A percentile compares a stretch with the other conserved stretches of the same genome.
Conservation (phyloP, 1,140 invertebrate genomes). For the Drosophila tropicalis region DNA sequence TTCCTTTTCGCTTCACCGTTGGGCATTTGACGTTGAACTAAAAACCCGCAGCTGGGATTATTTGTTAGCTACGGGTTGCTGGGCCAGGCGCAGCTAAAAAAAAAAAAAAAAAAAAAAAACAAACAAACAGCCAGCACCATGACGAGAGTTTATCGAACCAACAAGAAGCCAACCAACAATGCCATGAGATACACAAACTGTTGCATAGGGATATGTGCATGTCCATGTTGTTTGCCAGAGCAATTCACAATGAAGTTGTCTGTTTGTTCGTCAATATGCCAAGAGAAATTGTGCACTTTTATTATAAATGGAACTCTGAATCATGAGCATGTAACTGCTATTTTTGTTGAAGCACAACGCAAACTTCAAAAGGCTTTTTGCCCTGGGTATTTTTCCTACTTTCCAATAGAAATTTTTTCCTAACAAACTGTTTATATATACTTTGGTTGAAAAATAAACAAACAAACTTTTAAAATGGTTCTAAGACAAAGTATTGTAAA, state of each 20-base stretch:
- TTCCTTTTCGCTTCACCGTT: slow-evolving; percentile 61
- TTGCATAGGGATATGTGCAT: slow-evolving; percentile 13
- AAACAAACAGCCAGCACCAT: slow-evolving; percentile 5
- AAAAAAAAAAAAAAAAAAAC: slow-evolving; percentile 38
- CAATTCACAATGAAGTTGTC: slow-evolving; percentile 5
- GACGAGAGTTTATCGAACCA: slow-evolving; percentile 29
- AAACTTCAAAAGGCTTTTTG: neutral
- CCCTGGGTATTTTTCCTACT: no score
- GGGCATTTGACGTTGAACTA: slow-evolving; percentile 60
- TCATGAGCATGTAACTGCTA: neutral
- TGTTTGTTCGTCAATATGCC: neutral
- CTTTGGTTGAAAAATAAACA: no score
- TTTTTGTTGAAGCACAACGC: neutral
- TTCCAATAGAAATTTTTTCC: no score
- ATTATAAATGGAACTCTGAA: neutral
- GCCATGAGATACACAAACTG: slow-evolving; percentile 13
- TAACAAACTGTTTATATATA: no score
- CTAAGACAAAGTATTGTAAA: no score
- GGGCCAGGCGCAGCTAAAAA: slow-evolving; percentile 15
- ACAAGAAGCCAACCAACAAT: slow-evolving; percentile 20
- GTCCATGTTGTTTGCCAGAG: neutral
- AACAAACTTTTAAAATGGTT: no score
- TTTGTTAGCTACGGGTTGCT: slow-evolving; percentile 36
- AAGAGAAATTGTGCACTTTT: neutral
- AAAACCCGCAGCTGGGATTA: slow-evolving; percentile 44